Evolutionary conservation across 1,140 invertebrate genomes (phyloP), one percentile per base, ranked within the genome.

Genomic region (Copidosoma floridanum): DNA sequence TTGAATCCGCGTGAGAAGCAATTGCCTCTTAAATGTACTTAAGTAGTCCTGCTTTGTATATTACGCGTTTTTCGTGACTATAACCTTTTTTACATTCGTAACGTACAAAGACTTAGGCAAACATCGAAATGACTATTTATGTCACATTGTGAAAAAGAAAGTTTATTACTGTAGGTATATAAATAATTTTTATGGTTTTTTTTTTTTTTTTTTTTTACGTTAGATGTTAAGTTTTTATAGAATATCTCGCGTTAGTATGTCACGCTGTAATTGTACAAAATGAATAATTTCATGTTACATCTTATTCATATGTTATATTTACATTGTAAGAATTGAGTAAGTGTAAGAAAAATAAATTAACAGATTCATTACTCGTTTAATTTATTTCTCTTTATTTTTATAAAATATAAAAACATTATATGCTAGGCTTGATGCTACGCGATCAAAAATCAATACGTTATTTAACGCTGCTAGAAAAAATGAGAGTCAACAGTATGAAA

Each of bases 41-140:
- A n/a, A n/a, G n/a, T n/a, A n/a, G n/a, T n/a, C n/a, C n/a, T 64
- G 56, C 56, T 64, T 64, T 64, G 62, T 58, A 58, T 58, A 64
- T 58, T 50, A 54, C 51, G 62, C 56, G 59, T 58, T 12, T 48
- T 53, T 46, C 53, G 53, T 57, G 29, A 54, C 12, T 43, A 16
- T 57, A 57, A 23, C 55, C 54, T 50, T 58, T 24, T 50, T 24
- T 55, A 57, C 11, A 53, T 65, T n/a, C n/a, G n/a, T n/a, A n/a
- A n/a, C n/a, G n/a, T n/a, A n/a, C n/a, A n/a, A n/a, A n/a, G n/a
- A n/a, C n/a, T n/a, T n/a, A n/a, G n/a, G n/a, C n/a, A n/a, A n/a
- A n/a, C n/a, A n/a, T n/a, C 16, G n/a, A 29, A 54, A 61, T 61
- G 51, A 32, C 43, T 61, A 54, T 61, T 43, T 61, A 61, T 32